Conservation (phyloP, 2,797 vertebrate species). For the Neostethus bicornis region DNA sequence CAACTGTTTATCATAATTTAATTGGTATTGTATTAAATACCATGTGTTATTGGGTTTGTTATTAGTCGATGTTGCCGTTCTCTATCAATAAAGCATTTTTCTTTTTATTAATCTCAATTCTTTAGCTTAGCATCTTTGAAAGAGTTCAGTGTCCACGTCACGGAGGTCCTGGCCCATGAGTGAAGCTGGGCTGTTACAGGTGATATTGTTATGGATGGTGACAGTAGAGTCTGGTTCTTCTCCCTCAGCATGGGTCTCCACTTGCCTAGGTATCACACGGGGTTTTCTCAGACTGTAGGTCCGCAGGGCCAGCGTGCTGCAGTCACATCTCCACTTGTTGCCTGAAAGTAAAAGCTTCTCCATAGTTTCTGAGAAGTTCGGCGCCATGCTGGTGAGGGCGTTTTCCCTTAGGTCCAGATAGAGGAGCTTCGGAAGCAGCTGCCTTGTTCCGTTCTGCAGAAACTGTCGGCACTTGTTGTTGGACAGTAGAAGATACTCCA, state of each 20-base stretch:
- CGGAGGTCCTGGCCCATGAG: slow-evolving; percentile 87
- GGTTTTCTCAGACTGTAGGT: slow-evolving; percentile 84
- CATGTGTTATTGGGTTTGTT: neutral
- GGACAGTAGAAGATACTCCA: slow-evolving; percentile 92
- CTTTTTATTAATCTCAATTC: neutral
- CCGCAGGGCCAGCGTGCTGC: slow-evolving; percentile 81
- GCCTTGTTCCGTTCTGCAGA: slow-evolving; percentile 76
- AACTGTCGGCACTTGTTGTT: slow-evolving; percentile 83
- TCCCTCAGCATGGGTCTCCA: slow-evolving; percentile 85
- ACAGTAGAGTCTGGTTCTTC: slow-evolving; percentile 83
- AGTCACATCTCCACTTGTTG: slow-evolving; percentile 93
- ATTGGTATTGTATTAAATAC: too few species aligned
- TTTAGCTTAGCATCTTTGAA: slow-evolving; percentile 81
- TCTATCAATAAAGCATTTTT: neutral
- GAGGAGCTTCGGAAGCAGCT: slow-evolving; percentile 81
- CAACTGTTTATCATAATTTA: too few species aligned
- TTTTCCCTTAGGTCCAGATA: slow-evolving; percentile 89
- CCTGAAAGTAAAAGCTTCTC: slow-evolving; percentile 91
- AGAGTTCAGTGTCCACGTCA: slow-evolving; percentile 80
- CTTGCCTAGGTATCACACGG: slow-evolving; percentile 81
- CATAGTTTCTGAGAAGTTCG: slow-evolving; percentile 75
- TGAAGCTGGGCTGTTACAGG: slow-evolving; percentile 83
- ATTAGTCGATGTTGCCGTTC: neutral
- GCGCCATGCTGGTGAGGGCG: slow-evolving; percentile 76
- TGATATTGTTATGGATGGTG: slow-evolving; percentile 93